Base-by-base conservation (phyloP, 2,888 invertebrate species). In the Julus scandinavius region DNA sequence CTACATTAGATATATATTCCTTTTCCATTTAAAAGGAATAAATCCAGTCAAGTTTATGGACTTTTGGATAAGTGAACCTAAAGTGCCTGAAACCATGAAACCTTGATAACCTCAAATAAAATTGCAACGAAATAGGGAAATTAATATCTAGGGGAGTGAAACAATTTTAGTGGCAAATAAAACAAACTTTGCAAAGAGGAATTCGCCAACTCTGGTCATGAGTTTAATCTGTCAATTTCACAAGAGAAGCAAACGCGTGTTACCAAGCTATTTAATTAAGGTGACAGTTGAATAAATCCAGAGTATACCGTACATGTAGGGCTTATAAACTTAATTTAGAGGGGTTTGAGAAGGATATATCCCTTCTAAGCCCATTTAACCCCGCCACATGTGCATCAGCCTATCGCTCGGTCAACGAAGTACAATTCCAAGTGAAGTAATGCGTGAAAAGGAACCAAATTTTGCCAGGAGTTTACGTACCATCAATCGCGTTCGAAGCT, bases 401-500 rank as follows among this genome's bases (percentile, higher is more conserved):
- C 4, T 4, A 63, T n/a, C n/a, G n/a, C 63, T 3, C 29, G 2
- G 5, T 11, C 1, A 29, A 72, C 54, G 9, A 72, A 72, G 29
- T 13, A 29, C 3, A 9, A 11, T 72, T 9, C 29, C 72, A 29
- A 1, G 2, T 11, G 29, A 72, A 72, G 9, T 11, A 29, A 29
- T 11, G 29, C 29, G 29, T 13, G 2, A 29, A 72, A 72, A 1
- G 1, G 1, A 2, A 29, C 11, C 9, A 72, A 72, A 72, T 72
- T 29, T 72, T n/a, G 29, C 72, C 72, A 72, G 72, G 9, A 9
- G 72, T 29, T 85, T 41, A 40, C 88, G 83, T 88, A 89, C 89
- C 89, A 40, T 89, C 89, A 80, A 89, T 50, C 13, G 89, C 89
- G 84, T 85, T 87, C 1, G 87, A 85, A 17, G 89, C 20, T 11